These are phyloP conservation scores for Pseudorasbora parva DNA, from an alignment of 2,113 vertebrate genomes.

Conservation along the genomic window DNA sequence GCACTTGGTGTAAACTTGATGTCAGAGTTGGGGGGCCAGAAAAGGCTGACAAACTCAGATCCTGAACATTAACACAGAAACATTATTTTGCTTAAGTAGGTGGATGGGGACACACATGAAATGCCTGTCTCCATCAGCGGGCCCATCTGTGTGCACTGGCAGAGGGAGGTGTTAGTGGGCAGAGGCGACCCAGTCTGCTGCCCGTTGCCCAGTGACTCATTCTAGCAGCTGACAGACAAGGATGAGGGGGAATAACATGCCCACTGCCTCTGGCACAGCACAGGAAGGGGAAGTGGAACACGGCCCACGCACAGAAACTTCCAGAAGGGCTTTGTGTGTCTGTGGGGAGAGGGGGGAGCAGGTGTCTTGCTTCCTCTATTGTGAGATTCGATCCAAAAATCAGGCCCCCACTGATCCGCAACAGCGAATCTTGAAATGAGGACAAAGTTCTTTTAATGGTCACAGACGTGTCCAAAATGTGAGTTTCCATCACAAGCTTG, in stretches of 20 bases:
- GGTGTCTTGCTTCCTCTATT: slow-evolving; percentile 41
- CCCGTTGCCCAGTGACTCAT: slow-evolving; percentile 47
- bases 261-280: slow-evolving; percentile 30
- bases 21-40: not conserved
- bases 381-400: slow-evolving; percentile 24
- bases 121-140: not conserved
- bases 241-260: slow-evolving; percentile 25
- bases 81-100: not conserved
- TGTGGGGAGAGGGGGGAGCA: slow-evolving; percentile 35
- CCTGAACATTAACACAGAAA: not conserved
- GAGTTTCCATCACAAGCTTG: not conserved
- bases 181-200: slow-evolving; percentile 23
- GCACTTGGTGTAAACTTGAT: not conserved
- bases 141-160: slow-evolving; percentile 34
- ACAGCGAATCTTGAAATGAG: slow-evolving; percentile 30
- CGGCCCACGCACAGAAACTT: slow-evolving; percentile 45
- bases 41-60: not conserved
- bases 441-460: slow-evolving; percentile 29
- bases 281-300: slow-evolving; percentile 47
- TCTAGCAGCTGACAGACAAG: slow-evolving; percentile 48
- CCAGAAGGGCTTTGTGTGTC: slow-evolving; percentile 46
- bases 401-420: not conserved
- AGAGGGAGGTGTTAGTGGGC: slow-evolving; percentile 29
- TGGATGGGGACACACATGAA: slow-evolving; percentile 18
- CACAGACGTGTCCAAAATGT: not conserved